These are phyloP conservation scores for Mactromeris polynyma DNA, from an alignment of 2,888 invertebrate genomes.

Conservation along the genomic window DNA sequence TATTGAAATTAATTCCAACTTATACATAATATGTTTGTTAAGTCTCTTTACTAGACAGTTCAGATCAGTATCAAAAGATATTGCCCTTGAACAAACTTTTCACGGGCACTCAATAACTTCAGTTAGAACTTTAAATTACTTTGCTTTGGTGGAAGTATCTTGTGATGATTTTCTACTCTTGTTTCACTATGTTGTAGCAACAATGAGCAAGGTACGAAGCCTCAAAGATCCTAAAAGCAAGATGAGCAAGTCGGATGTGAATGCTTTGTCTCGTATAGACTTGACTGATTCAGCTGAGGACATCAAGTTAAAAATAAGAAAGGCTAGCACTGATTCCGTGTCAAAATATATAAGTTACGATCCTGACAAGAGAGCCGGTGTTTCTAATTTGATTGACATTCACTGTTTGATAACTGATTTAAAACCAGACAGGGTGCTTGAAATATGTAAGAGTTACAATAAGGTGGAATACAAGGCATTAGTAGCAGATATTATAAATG, in stretches of 20 bases:
- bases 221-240: conserved; percentile 95
- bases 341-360: conserved; percentile 93
- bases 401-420: conserved; percentile 92
- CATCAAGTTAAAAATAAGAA: conserved; percentile 92
- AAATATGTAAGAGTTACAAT: conserved; percentile 90
- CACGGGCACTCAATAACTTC: no score
- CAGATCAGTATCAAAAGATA: no score
- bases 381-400: conserved; percentile 95
- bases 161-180: not conserved
- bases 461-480: conserved; percentile 93
- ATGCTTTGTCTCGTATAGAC: conserved; percentile 93
- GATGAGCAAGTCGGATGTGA: conserved; percentile 98
- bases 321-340: conserved; percentile 96
- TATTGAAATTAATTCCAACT: no score
- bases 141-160: no score
- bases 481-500: conserved; percentile 92
- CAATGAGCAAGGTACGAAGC: conserved; percentile 90
- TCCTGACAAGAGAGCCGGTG: conserved; percentile 93
- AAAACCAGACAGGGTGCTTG: conserved; percentile 91
- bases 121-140: no score
- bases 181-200: conserved; percentile 70
- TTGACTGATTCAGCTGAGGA: conserved; percentile 92
- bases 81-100: no score
- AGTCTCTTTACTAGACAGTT: no score
- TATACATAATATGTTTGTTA: no score